phyloP scores from a whole-genome alignment of 2,113 vertebrate genomes.

The Tamias sibiricus region DNA sequence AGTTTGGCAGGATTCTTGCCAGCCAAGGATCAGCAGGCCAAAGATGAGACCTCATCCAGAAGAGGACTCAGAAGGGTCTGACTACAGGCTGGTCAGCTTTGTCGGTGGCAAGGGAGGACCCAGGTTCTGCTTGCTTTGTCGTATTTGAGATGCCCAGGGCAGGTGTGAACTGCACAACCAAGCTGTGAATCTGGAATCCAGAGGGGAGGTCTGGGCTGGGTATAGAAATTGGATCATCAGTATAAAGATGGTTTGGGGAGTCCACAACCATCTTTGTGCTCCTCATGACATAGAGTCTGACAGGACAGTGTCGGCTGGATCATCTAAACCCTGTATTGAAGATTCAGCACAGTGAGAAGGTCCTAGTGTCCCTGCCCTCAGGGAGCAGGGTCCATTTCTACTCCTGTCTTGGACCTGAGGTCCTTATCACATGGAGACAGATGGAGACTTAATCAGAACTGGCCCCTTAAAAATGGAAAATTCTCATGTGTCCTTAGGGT shows the following conservation, averaged over 20 bases:
- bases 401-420: not conserved
- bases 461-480: not conserved
- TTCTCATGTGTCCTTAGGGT: too few relatives aligned
- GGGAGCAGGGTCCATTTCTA: not conserved
- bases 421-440: not conserved
- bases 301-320: not conserved
- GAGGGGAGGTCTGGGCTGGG: not conserved
- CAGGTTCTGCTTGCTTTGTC: not conserved
- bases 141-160: not conserved
- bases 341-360: too few relatives aligned
- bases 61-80: not conserved
- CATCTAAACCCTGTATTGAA: not conserved
- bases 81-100: not conserved
- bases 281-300: not conserved
- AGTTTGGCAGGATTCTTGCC: not conserved
- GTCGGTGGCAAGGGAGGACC: not conserved
- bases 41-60: not conserved
- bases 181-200: not conserved
- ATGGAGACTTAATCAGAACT: not conserved
- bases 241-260: not conserved
- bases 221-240: not conserved
- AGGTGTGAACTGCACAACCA: too few relatives aligned
- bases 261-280: too few relatives aligned
- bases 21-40: not conserved
- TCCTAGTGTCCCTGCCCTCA: not conserved